Conservation (phyloP, 2,888 invertebrate genomes). For the Drosophila maculinotata region DNA sequence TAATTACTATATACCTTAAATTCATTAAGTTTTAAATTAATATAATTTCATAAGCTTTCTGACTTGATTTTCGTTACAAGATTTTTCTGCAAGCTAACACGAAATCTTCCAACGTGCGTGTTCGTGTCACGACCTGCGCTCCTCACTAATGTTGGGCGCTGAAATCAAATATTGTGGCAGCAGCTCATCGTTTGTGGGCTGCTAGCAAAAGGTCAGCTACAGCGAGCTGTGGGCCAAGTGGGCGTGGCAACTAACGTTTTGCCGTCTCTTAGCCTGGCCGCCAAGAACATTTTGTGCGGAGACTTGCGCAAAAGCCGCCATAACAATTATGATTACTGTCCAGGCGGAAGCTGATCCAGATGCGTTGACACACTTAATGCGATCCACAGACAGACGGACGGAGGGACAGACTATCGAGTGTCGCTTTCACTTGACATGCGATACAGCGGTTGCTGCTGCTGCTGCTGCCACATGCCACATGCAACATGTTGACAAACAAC, state of each 20-base stretch:
- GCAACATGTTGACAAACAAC: conserved; percentile 37
- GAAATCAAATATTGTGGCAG: conserved; percentile 62
- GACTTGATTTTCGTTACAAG: too few relatives aligned
- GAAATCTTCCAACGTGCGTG: not conserved
- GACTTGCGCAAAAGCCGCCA: conserved; percentile 20
- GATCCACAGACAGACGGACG: conserved; percentile 31
- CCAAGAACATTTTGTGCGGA: conserved; percentile 4
- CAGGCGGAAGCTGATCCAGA: conserved; percentile 44
- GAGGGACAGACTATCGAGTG: conserved; percentile 31
- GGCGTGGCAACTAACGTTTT: conserved; percentile 71
- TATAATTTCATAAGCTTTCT: too few relatives aligned
- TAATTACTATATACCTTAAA: too few relatives aligned
- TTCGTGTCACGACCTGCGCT: not conserved
- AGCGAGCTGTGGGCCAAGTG: conserved; percentile 27
- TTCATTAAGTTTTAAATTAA: too few relatives aligned
- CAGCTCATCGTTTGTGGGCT: conserved; percentile 14
- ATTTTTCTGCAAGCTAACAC: not conserved
- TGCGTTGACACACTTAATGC: conserved; percentile 44
- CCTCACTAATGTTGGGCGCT: not conserved
- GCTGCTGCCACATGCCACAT: conserved; percentile 31
- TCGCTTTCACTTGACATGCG: conserved; percentile 55
- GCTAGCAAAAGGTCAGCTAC: conserved; percentile 51
- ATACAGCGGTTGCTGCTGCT: conserved; percentile 15
- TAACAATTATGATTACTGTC: not conserved
- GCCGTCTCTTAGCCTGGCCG: not conserved